These are phyloP conservation scores for Tanypteryx hageni DNA, from an alignment of 2,888 invertebrate species.

Conservation along the genomic window DNA sequence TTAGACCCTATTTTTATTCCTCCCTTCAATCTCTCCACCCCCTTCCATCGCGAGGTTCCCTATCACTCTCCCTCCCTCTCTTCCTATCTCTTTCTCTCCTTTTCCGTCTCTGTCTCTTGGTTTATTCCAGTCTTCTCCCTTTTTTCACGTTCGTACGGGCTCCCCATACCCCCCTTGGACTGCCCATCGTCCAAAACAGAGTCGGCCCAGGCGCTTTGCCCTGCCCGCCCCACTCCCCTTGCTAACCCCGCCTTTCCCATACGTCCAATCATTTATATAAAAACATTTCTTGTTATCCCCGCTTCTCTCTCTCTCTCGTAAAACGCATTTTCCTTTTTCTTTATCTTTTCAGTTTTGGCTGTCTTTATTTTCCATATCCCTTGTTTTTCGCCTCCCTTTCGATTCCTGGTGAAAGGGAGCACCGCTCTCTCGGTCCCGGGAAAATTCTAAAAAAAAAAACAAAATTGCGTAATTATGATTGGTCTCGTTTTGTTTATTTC, in stretches of 20 bases:
- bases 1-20: neutral
- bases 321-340: neutral
- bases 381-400: neutral
- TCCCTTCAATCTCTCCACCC: conserved; percentile 5
- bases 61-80: neutral
- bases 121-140: neutral
- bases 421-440: neutral
- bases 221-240: neutral
- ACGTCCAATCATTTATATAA: conserved; percentile 46
- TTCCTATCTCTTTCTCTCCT: neutral
- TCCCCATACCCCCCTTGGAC: neutral
- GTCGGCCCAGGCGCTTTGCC: neutral
- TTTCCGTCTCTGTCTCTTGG: neutral
- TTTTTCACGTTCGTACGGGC: too few species aligned
- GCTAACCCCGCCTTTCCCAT: neutral
- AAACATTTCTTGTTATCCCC: conserved; percentile 58
- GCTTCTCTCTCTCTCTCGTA: neutral
- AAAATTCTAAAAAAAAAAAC: neutral
- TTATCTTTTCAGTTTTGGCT: conserved; percentile 45
- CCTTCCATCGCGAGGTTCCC: neutral
- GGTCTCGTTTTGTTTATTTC: too few species aligned
- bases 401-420: neutral
- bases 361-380: conserved; percentile 30
- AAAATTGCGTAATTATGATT: neutral
- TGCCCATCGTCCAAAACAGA: conserved; percentile 43